Base-by-base conservation (phyloP, 2,888 invertebrate species). In the Dryobota labecula region DNA sequence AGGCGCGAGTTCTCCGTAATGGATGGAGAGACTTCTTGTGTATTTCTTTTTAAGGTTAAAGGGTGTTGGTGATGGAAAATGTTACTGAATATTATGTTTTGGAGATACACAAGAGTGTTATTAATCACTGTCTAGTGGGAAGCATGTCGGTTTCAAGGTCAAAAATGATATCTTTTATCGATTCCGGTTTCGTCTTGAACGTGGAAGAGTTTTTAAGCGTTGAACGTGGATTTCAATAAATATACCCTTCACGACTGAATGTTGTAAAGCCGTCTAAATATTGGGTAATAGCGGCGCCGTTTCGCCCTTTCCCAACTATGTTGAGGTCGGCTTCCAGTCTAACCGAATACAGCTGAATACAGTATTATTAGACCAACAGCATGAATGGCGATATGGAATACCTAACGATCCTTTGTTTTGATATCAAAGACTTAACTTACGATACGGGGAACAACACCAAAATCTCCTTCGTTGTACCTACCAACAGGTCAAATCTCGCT, bases 1-100 rank as follows among this genome's bases (percentile, higher is more conserved):
- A 33, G 76, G 62, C 20, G 74, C 53, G 68, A 69, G 71, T 58
- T 49, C 41, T 13, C 57, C 13, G 53, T 80, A 79, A 80, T 82
- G 80, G 79, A 82, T 70, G 79, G 64, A 69, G 51, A 51, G 58
- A 64, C 78, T 60, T 61, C 70, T 36, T 61, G 58, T 54, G 58
- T 51, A 65, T 58, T 64, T 63, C 62, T 71, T 81, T 60, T 51
- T 47, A 75, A 73, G 69, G 68, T 71, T 76, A 67, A 45, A 62
- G 53, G 54, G 56, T 68, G n/a, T 58, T 38, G 20, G 13, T 30
- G 13, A 36, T 45, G 11, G 33, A 58, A 72, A 78, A 41, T 47
- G 20, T 47, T 36, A 41, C n/a, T 15, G 11, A 47, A 43, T 41
- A 53, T 57, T 43, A 24, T 49, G 36, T 43, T 38, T 9, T 27